Conservation (phyloP, 2,113 vertebrate genomes). For the Desmodus rotundus region DNA sequence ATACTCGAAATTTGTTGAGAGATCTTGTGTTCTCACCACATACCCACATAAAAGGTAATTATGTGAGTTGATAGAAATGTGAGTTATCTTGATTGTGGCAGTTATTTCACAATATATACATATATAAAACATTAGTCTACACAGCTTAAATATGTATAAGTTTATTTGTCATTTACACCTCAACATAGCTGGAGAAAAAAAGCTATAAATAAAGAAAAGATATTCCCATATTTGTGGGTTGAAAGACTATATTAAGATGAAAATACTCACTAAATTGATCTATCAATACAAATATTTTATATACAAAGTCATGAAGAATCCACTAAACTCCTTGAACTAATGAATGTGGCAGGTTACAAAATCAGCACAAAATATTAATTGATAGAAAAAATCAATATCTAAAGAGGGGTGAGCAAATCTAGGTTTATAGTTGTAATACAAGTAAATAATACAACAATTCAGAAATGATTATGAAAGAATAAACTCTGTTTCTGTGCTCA, state of each 20-base stretch:
- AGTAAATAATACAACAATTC: neutral
- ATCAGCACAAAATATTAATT: neutral
- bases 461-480: too few species aligned
- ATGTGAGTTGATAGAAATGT: neutral
- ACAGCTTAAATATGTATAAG: too few species aligned
- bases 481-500: neutral
- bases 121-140: too few species aligned
- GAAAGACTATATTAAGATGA: neutral
- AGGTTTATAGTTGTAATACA: neutral
- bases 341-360: neutral
- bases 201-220: neutral
- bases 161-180: too few species aligned
- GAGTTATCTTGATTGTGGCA: neutral
- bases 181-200: neutral
- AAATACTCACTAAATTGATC: neutral
- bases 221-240: neutral
- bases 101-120: too few species aligned
- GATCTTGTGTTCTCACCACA: neutral
- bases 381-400: too few species aligned
- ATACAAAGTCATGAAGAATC: neutral
- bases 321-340: neutral
- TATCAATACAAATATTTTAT: neutral
- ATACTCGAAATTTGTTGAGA: neutral
- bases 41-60: neutral
- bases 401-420: too few species aligned